Evolutionary conservation across 2,797 vertebrate genomes (phyloP), one percentile per base, ranked within the genome.

Genomic region (Cyprinella venusta): DNA sequence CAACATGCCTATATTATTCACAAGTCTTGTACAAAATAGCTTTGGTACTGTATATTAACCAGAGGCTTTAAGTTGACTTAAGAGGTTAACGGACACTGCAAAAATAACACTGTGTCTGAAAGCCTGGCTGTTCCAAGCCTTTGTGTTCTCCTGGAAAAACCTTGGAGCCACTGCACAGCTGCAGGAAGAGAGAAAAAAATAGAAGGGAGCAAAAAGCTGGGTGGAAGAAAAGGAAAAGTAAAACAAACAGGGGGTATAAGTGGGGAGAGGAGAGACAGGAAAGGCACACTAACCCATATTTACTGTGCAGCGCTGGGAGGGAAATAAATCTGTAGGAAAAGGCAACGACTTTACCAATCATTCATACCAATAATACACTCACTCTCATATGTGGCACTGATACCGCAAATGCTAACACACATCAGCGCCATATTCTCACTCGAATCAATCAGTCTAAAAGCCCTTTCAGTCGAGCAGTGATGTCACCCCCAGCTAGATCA

Each of bases 271-370:
- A 78, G 70, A 50, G 76, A 64, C 67, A 56, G 72, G 65, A 80
- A 61, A 91, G 91, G 84, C 92, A 94, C 91, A 94, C 91, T 93
- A 94, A 95, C 94, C 93, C 86, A 93, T 93, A 94, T 94, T 93
- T 92, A 91, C 88, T 89, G 84, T 36, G 85, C 71, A 78, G 85
- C 21, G 65, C 77, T 75, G 72, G 76, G 79, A 88, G 87, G 85
- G 88, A 52, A 88, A n/a, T 85, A 84, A 82, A 76, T 67, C 63
- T 79, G 24, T 52, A 33, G 48, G 72, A 86, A 45, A 76, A 85
- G 50, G 85, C 50, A 56, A 76, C 65, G 82, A 87, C 33, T 61
- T 45, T 69, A 74, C 30, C 24, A 72, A 63, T 52, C 63, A 59
- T 76, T 64, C 12, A 26, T 63, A 69, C 69, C 56, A 64, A 56